Conservation (phyloP, 2,797 vertebrate genomes). For the Silurus lanzhouensis region DNA sequence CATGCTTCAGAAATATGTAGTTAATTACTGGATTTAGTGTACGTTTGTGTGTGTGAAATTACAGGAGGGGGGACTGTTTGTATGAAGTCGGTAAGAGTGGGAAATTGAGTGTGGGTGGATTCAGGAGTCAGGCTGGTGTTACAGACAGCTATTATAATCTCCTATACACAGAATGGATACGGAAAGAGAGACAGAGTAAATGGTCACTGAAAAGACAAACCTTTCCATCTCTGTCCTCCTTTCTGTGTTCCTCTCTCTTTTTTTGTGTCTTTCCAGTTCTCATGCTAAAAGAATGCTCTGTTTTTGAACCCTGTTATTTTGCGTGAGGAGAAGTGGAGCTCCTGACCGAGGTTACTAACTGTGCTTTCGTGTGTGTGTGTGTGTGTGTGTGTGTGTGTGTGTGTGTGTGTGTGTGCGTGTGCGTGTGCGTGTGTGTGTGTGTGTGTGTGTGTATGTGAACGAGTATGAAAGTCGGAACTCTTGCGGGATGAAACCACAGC, state of each 20-base stretch:
- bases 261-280: slow-evolving; percentile 16
- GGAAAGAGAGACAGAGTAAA: neutral
- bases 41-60: neutral
- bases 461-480: neutral
- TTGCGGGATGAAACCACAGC: neutral
- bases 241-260: slow-evolving; percentile 1
- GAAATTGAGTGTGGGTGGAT: slow-evolving; percentile 1
- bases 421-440: too few species aligned
- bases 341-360: slow-evolving; percentile 20
- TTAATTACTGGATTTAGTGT: slow-evolving; percentile 3
- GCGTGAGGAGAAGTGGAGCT: slow-evolving; percentile 15
- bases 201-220: neutral
- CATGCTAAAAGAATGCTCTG: slow-evolving; percentile 29
- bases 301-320: slow-evolving; percentile 31
- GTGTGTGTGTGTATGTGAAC: too few species aligned
- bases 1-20: neutral
- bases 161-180: neutral
- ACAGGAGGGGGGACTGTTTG: neutral
- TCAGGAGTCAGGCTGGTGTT: slow-evolving; percentile 30
- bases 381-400: neutral
- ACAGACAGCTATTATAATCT: slow-evolving; percentile 1
- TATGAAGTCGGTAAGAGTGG: neutral
- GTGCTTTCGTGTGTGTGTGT: too few species aligned
- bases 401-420: too few species aligned
- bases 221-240: neutral